These are phyloP conservation scores for Stomatorhinus ivindoensis DNA, from an alignment of 2,113 vertebrate species.

Conservation along the genomic window DNA sequence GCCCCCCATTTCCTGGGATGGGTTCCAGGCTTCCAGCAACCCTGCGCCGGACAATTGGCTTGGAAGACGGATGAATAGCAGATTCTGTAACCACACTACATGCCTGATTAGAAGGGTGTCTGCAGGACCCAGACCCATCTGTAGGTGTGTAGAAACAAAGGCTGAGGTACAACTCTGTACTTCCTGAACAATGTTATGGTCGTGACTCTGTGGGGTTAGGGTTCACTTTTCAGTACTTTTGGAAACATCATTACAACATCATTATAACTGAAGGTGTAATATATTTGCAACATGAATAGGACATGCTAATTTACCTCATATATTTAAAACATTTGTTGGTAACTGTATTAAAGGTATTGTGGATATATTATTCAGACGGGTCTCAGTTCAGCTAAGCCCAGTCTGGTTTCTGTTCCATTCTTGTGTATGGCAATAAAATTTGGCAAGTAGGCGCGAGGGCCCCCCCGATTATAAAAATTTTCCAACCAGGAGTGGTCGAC, in stretches of 20 bases:
- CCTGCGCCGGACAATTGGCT: neutral
- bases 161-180: neutral
- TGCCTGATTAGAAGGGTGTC: neutral
- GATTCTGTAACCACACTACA: neutral
- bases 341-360: neutral
- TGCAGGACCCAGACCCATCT: neutral
- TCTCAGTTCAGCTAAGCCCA: neutral
- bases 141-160: neutral
- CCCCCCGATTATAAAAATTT: neutral
- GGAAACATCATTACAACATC: neutral
- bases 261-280: neutral
- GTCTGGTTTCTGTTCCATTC: neutral
- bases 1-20: neutral
- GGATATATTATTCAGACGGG: neutral
- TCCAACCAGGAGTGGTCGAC: neutral
- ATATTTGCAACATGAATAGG: neutral
- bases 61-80: neutral
- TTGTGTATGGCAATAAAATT: neutral
- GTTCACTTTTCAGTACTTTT: neutral
- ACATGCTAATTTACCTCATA: neutral
- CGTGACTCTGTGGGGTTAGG: neutral
- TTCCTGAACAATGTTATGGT: neutral
- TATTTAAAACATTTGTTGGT: neutral
- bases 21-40: neutral
- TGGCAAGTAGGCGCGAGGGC: neutral